Base-by-base conservation (phyloP, 92 coral and sea anemone genomes). In the Parazoanthus darwini region DNA sequence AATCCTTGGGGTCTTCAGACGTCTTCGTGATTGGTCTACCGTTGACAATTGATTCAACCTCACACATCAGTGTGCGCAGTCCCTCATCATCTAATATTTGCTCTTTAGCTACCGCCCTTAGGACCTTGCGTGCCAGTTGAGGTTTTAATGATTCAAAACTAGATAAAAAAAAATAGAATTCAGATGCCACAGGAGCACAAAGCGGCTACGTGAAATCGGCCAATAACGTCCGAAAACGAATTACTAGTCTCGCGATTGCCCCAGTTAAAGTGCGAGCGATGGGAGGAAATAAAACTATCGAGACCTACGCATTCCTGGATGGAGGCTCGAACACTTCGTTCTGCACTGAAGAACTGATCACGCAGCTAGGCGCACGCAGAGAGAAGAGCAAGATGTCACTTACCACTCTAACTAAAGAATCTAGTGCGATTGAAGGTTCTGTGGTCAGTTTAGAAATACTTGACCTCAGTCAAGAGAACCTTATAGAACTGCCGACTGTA, bases 301-400 rank as follows among this genome's bases (percentile, higher is more conserved):
- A 86, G 66, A 94, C 98, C 3, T 93, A 94, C 58, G 98, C 94
- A 36, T 91, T 94, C 66, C 88, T 93, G 38, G 96, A 92, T 54
- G 85, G 91, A 33, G 95, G 95, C 35, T 95, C 96, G 25, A 95
- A 93, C 51, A 90, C 94, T 11, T 85, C 94, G 8, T 95, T 95
- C 82, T 94, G 94, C 82, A 87, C 90, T 29, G 33, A 29, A 29
- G 33, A 29, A 29, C 33, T 29, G 33, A 29, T 0, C 33, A 29
- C 33, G 33, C 33, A 29, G 33, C 33, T 29, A 29, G 33, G 33
- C 33, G 33, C 33, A 29, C 33, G 33, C 33, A 29, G 33, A 29
- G 33, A 29, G 33, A 29, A 79, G 26, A 88, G 93, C 13, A 83
- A 88, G 3, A 82, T 93, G 25, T 93, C 93, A 8, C 82, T 93